Percentiles rank a stretch among this genome's conserved stretches.
Evolutionary conservation across 2,888 invertebrate species (phyloP).

Genomic region (Pemphredon lugubris): DNA sequence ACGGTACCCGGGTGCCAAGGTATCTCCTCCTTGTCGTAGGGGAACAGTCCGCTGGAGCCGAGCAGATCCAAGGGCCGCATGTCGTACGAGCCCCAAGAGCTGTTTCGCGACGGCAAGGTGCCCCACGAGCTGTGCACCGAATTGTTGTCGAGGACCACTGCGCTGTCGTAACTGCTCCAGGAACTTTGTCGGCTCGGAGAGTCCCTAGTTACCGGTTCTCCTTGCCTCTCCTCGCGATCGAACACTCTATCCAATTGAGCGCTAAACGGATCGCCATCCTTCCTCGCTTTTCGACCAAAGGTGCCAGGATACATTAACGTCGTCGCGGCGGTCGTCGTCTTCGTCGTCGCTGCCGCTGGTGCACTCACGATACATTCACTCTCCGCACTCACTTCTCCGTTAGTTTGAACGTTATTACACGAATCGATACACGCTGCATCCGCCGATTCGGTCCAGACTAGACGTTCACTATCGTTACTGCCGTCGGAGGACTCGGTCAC

Average conservation of each 20-base stretch:
- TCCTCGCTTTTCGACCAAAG: conserved; percentile 75
- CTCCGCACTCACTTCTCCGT: conserved; percentile 56
- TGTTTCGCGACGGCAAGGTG: conserved; percentile 85
- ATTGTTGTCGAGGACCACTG: conserved; percentile 87
- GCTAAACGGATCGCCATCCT: conserved; percentile 86
- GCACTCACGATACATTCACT: conserved; percentile 61
- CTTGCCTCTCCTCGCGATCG: conserved; percentile 85
- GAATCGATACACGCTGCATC: conserved; percentile 76
- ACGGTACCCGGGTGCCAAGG: conserved; percentile 88
- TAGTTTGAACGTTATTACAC: conserved; percentile 73
- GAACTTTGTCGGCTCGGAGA: conserved; percentile 88
- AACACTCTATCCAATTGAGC: conserved; percentile 87
- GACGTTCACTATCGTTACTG: conserved; percentile 77
- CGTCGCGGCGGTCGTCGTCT: conserved; percentile 35
- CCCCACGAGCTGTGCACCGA: conserved; percentile 93
- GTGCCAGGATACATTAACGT: conserved; percentile 41
- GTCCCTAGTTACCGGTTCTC: conserved; percentile 77
- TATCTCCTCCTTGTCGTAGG: conserved; percentile 84
- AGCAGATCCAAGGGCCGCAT: conserved; percentile 81
- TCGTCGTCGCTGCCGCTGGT: conserved; percentile 17
- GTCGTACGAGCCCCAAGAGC: conserved; percentile 89
- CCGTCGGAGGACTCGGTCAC: conserved; percentile 63
- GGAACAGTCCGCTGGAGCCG: conserved; percentile 82
- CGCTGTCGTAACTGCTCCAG: conserved; percentile 90
- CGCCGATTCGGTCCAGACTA: conserved; percentile 82